phyloP scores from a whole-genome alignment of 2,797 vertebrate species.

The Chromobotia macracanthus region DNA sequence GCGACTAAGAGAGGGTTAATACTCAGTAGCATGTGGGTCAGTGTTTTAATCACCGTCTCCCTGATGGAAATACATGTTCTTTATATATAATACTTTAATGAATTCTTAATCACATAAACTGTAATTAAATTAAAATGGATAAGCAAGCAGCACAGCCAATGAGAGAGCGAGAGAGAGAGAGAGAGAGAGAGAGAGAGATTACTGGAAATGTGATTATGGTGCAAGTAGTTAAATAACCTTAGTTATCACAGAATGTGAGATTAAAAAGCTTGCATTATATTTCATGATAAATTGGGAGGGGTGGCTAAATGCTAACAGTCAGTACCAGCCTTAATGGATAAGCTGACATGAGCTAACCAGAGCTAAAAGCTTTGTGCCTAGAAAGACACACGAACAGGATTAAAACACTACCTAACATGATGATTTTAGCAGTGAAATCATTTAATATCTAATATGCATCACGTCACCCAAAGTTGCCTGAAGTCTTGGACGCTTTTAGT shows the following conservation, averaged over 20 bases:
- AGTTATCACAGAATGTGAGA: slow-evolving; percentile 58
- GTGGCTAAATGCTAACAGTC: no score
- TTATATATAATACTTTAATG: slow-evolving; percentile 75
- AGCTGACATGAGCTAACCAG: slow-evolving; percentile 40
- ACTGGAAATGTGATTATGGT: slow-evolving; percentile 63
- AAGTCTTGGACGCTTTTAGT: no score
- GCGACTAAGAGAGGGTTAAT: slow-evolving; percentile 67
- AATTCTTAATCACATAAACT: slow-evolving; percentile 76
- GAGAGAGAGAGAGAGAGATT: slow-evolving; percentile 66
- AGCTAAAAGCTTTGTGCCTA: slow-evolving; percentile 55
- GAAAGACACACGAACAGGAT: no score
- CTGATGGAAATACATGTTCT: slow-evolving; percentile 70
- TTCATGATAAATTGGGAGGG: slow-evolving; percentile 41
- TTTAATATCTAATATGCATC: no score
- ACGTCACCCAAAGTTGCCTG: no score
- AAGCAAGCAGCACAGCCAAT: slow-evolving; percentile 55
- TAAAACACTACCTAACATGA: no score
- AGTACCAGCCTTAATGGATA: no score
- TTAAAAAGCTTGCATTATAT: slow-evolving; percentile 59
- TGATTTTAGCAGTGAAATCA: no score
- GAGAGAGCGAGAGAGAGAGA: no score
- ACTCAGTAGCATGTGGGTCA: slow-evolving; percentile 61
- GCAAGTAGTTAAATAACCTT: slow-evolving; percentile 72
- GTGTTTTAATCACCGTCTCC: slow-evolving; percentile 48
- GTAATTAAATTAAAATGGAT: slow-evolving; percentile 79